Evolutionary conservation across 2,888 invertebrate species (phyloP), one percentile per base, ranked within the genome.

Genomic region (Amphipyra berbera): DNA sequence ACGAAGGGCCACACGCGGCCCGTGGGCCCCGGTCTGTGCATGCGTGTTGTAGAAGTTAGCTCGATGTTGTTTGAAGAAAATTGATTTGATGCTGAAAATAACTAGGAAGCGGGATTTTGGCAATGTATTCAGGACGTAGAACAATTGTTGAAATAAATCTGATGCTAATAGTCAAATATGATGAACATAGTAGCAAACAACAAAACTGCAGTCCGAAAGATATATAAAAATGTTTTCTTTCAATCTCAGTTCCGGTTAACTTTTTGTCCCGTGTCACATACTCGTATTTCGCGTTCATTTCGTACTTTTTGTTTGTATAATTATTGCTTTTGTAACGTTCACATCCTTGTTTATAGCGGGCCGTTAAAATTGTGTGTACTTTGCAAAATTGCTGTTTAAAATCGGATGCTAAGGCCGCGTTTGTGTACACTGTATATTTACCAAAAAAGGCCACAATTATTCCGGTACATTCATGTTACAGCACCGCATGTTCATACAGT

Each of bases 371-470:
- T 60, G 67, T 70, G 68, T 76, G 62, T 68, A 68, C 59, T 69
- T 71, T 68, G 55, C 42, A 55, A 75, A 79, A 70, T 68, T 59
- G 60, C 64, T 61, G 49, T 69, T 76, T 64, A 63, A 79, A 71
- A 76, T 76, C 66, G 62, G 33, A 61, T 44, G 37, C 57, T 65
- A 62, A 65, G 64, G 48, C 46, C 47, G 21, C 27, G 30, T 68
- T 73, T 61, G 50, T 73, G 45, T 65, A 62, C 53, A 56, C 45
- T 58, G 70, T 74, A 73, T 74, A 74, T 79, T 79, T 76, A 75
- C 72, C 74, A 67, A 78, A 81, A 79, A 86, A 75, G 67, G 58
- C 76, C 76, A 84, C 86, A 88, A 88, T 87, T 88, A 88, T 88
- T 85, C 81, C 79, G 82, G 82, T 84, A 86, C 82, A 84, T 85